A percentile compares a stretch with the other conserved stretches of the same genome.
phyloP scores from a whole-genome alignment of 2,113 vertebrate genomes.

The Tamias sibiricus region DNA sequence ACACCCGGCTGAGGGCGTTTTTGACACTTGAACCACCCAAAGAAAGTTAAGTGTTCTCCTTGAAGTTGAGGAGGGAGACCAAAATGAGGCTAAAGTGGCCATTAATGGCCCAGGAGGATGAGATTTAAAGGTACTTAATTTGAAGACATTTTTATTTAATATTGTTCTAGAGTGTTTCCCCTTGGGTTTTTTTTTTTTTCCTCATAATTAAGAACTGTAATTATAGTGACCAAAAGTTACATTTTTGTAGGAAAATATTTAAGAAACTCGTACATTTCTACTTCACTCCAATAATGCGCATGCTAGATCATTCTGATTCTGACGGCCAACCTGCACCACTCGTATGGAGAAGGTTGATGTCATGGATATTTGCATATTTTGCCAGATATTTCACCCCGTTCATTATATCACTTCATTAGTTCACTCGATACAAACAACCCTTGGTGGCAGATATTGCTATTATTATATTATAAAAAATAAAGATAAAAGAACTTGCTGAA shows the following conservation, averaged over 20 bases:
- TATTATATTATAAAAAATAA: neutral
- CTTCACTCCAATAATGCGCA: neutral
- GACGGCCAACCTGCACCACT: neutral
- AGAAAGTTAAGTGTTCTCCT: conserved; percentile 74
- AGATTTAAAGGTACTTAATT: conserved; percentile 69
- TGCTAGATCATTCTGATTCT: neutral
- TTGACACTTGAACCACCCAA: conserved; percentile 63
- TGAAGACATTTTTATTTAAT: conserved; percentile 70
- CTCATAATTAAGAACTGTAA: conserved; percentile 35
- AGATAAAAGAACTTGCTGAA: neutral
- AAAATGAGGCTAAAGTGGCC: conserved; percentile 38
- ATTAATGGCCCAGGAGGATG: conserved; percentile 48
- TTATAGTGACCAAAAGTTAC: neutral
- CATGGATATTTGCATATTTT: neutral
- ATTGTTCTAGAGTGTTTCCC: neutral
- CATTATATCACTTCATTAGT: conserved; percentile 35
- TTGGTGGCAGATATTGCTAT: neutral
- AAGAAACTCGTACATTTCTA: neutral
- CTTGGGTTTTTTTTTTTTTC: conserved; percentile 41
- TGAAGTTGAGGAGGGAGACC: neutral
- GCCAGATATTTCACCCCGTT: neutral
- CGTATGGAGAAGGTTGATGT: neutral
- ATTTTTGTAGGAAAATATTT: conserved; percentile 1
- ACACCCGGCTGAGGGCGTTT: conserved; percentile 26
- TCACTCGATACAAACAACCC: conserved; percentile 19